Evolutionary conservation across 2,888 invertebrate species (phyloP).

Genomic region (Aspidapion aeneum): DNA sequence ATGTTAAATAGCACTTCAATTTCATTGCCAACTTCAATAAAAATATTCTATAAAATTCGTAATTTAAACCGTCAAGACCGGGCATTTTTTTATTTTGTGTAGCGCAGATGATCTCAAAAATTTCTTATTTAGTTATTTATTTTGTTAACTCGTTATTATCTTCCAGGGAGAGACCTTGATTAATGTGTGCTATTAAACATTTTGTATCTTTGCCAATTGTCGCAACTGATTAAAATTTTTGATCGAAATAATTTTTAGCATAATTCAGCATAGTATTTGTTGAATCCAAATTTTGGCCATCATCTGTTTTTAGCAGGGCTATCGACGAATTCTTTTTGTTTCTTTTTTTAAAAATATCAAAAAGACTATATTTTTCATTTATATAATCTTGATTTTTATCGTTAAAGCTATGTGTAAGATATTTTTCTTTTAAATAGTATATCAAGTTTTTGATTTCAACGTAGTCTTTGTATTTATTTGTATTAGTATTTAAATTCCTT

Average conservation of each 20-base stretch:
- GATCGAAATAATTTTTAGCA: neutral
- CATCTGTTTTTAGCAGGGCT: neutral
- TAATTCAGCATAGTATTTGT: neutral
- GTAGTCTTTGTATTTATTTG: neutral
- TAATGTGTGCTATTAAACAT: conserved; percentile 1
- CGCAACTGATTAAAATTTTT: neutral
- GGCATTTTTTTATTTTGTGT: conserved; percentile 7
- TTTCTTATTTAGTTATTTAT: neutral
- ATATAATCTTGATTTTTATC: neutral
- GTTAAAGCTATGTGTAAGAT: neutral
- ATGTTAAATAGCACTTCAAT: neutral
- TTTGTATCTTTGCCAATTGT: neutral
- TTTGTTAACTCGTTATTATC: neutral
- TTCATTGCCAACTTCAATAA: neutral
- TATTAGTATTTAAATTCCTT: neutral
- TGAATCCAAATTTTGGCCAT: neutral
- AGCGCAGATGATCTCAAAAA: neutral
- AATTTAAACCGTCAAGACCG: neutral
- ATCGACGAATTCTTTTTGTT: neutral
- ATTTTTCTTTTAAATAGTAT: neutral
- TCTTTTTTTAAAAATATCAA: neutral
- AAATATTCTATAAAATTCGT: conserved; percentile 5
- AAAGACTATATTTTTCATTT: neutral
- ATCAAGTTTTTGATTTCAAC: conserved; percentile 2
- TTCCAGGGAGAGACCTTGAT: neutral